phyloP scores from a whole-genome alignment of 2,113 vertebrate species.

The Dunckerocampus dactyliophorus region DNA sequence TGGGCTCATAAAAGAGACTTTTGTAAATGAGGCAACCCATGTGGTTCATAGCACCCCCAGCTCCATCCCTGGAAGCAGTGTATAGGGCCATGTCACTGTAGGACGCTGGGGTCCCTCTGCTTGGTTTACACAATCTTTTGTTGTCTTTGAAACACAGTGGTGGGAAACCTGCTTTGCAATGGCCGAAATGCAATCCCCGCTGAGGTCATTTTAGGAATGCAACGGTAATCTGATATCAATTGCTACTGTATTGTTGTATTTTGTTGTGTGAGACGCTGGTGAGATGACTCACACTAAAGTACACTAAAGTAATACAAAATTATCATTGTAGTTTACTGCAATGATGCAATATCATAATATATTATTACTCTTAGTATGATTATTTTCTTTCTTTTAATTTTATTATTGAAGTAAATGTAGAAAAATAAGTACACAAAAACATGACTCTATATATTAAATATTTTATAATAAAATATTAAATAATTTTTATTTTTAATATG shows the following conservation, averaged over 20 bases:
- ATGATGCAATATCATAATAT: too few relatives aligned
- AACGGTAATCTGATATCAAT: constrained; percentile 16
- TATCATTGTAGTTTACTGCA: too few relatives aligned
- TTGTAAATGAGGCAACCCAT: constrained; percentile 61
- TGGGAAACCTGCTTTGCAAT: constrained; percentile 53
- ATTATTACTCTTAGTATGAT: too few relatives aligned
- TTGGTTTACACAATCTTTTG: constrained; percentile 55
- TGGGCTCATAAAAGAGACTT: constrained; percentile 62
- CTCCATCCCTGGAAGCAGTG: constrained; percentile 27
- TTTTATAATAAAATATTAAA: too few relatives aligned
- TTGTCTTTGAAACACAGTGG: constrained; percentile 44
- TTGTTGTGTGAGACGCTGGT: neutral
- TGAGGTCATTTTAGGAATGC: constrained; percentile 39
- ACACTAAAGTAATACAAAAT: neutral
- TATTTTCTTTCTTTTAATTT: too few relatives aligned
- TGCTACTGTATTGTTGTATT: constrained; percentile 12
- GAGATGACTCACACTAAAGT: neutral
- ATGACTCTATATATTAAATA: too few relatives aligned
- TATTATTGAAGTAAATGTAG: too few relatives aligned
- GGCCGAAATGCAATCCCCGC: constrained; percentile 39
- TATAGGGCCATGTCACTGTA: constrained; percentile 43
- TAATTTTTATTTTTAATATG: too few relatives aligned
- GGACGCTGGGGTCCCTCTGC: constrained; percentile 49
- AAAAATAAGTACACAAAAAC: too few relatives aligned
- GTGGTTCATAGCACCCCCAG: constrained; percentile 42